Base-by-base conservation (phyloP, 2,888 invertebrate genomes). In the Blera fallax region DNA sequence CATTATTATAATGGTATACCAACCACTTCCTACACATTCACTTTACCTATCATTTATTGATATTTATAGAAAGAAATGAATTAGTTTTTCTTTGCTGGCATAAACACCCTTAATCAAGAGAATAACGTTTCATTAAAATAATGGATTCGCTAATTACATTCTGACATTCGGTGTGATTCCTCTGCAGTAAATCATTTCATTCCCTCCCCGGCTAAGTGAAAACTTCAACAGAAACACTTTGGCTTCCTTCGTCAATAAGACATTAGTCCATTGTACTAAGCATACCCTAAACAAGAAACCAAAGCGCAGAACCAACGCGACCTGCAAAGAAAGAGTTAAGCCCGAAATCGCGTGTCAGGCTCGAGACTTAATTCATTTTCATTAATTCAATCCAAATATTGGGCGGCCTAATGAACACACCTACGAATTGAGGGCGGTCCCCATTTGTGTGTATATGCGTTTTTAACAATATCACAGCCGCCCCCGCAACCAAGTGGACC, bases 371-470 rank as follows among this genome's bases (percentile, higher is more conserved):
- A 74, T 79, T 74, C 34, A 64, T 79, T 64, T 74, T 45, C 40
- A 74, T 84, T 76, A 74, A 64, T 70, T 58, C 56, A 64, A 69
- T 69, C 34, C 34, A 79, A 70, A 74, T 74, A 74, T 62, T 40
- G 64, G 62, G 56, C 64, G 54, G 62, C 32, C 48, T 56, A 27
- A 72, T 64, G 48, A 52, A 62, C 45, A 67, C 70, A 58, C 70
- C 69, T 56, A 27, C 10, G n/a, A 60, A 37, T 60, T 8, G 24
- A 34, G 43, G 32, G 50, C 58, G 58, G 82, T 74, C 60, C 48
- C 32, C 24, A 34, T 43, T 43, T 60, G 11, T 34, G 34, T 14
- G 11, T 78, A 52, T 45, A 32, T 60, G 73, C 2, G 58, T 73
- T 80, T 58, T 74, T 81, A 74, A 67, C 18, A 52, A 69, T 29